Base-by-base conservation (phyloP, 2,888 invertebrate genomes). In the Panzeria rudis region DNA sequence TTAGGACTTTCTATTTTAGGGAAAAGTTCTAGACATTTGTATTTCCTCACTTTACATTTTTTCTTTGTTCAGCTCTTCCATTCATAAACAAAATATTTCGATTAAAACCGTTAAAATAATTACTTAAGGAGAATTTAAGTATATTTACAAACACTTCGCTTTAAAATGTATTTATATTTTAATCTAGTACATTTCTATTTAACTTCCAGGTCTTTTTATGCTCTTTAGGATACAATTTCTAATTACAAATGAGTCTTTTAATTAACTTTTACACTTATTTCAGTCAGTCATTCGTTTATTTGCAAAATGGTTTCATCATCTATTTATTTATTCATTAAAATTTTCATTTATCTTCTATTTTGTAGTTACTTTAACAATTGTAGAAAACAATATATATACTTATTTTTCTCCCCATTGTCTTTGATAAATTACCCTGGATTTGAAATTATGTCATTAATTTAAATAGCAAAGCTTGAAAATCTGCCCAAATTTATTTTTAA, bases 361-460 rank as follows among this genome's bases (percentile, higher is more conserved):
- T 44, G 13, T 66, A 54, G 13, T 32, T 23, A 44, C 62, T 76
- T 44, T 20, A 20, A 44, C 35, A 47, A 20, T 44, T 9, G 20
- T 15, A 13, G 17, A 2, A 23, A 23, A 13, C n/a, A 54, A 23
- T 54, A 38, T 54, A 8, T 35, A 8, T 35, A 38, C 0, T 20
- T 72, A 4, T 47, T 44, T 64, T 56, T 11, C 20, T 47, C 35
- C 29, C 38, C 38, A 38, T 64, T 29, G 7, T 41, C 59, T 64
- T 71, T 79, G 71, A 66, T 84, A 84, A 79, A 84, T 83, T 73
- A 52, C 73, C 79, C 66, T 64, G 75, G 66, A 71, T 80, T 80
- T 80, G 17, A 76, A 76, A 66, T 71, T 76, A 66, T 72, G 35
- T 61, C 56, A 56, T 84, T 80, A 69, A 44, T 44, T 25, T 41